These are phyloP conservation scores for Pissodes strobi DNA, from an alignment of 1,140 invertebrate genomes.

Conservation along the genomic window DNA sequence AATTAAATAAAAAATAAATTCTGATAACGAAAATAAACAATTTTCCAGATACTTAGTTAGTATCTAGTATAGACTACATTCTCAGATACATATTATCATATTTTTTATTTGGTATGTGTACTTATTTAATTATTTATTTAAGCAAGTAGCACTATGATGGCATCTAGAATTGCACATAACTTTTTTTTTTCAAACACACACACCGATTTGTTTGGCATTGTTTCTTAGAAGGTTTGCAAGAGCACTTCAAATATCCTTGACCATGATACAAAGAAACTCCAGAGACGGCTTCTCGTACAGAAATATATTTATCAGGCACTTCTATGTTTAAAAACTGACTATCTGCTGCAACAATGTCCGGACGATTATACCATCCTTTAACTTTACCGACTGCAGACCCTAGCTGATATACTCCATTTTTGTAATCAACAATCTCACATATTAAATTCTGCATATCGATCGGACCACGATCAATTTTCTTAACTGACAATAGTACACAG, in stretches of 20 bases:
- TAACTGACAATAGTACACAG: too few relatives aligned
- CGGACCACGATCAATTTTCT: not conserved
- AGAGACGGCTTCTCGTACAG: not conserved
- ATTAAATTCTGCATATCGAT: not conserved
- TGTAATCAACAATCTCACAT: not conserved
- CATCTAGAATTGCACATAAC: too few relatives aligned
- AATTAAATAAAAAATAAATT: too few relatives aligned
- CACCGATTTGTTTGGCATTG: not conserved
- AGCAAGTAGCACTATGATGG: not conserved
- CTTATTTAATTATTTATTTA: conserved; percentile 1
- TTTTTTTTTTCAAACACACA: conserved; percentile 1
- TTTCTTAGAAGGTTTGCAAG: not conserved
- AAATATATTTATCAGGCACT: not conserved
- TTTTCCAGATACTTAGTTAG: too few relatives aligned
- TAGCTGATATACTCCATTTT: not conserved
- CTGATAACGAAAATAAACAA: too few relatives aligned
- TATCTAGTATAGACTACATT: too few relatives aligned
- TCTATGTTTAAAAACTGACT: not conserved
- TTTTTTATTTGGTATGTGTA: too few relatives aligned
- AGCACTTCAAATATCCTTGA: conserved; percentile 1
- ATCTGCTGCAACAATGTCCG: too few relatives aligned
- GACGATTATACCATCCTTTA: too few relatives aligned
- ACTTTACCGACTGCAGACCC: too few relatives aligned
- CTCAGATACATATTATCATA: too few relatives aligned
- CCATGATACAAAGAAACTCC: not conserved